phyloP scores from a whole-genome alignment of 2,797 vertebrate genomes.

The Sebastes glaucus region DNA sequence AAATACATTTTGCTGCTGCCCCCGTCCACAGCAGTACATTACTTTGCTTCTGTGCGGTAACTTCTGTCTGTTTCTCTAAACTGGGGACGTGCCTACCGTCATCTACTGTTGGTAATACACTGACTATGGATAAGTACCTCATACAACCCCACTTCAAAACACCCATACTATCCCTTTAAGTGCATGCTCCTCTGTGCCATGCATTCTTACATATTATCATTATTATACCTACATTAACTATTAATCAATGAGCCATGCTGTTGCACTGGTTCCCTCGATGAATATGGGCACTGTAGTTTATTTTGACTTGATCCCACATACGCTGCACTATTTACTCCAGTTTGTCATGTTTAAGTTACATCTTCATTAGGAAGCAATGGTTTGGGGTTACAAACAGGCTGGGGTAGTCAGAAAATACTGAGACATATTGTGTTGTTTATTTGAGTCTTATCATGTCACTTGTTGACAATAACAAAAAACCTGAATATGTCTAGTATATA shows the following conservation, averaged over 20 bases:
- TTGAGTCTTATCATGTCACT: neutral
- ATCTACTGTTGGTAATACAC: too few species aligned
- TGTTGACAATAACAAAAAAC: neutral
- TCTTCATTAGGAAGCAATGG: neutral
- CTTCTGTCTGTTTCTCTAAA: too few species aligned
- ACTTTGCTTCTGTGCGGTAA: too few species aligned
- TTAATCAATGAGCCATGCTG: neutral
- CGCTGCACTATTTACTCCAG: neutral
- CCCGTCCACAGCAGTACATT: too few species aligned
- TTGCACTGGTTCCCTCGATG: neutral
- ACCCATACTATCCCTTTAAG: too few species aligned
- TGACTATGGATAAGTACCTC: too few species aligned
- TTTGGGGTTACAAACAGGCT: neutral
- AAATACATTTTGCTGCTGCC: too few species aligned
- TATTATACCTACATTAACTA: neutral
- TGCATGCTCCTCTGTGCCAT: neutral
- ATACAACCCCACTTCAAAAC: too few species aligned
- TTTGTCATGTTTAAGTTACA: neutral
- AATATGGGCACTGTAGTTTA: neutral
- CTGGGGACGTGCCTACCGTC: too few species aligned
- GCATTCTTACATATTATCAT: neutral
- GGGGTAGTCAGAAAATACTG: neutral
- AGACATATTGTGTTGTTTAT: neutral
- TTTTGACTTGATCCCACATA: neutral
- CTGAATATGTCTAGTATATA: neutral